phyloP scores from a whole-genome alignment of 2,888 invertebrate genomes.

The Sicus ferrugineus region DNA sequence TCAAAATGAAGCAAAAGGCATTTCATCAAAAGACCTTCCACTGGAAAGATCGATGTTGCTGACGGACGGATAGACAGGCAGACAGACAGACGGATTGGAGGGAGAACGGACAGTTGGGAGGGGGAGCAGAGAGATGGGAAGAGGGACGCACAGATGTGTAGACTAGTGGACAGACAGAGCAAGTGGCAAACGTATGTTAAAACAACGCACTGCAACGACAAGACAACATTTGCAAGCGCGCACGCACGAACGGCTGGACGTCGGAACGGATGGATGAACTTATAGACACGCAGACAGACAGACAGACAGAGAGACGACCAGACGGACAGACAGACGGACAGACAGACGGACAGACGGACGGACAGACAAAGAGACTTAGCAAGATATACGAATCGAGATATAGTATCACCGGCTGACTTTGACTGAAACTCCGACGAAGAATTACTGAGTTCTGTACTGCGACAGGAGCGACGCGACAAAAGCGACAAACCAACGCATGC shows the following conservation, averaged over 20 bases:
- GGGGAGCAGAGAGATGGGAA: not conserved
- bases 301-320: too few species aligned
- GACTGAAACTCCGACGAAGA: not conserved
- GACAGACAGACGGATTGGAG: slow-evolving; percentile 8
- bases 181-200: slow-evolving; percentile 21
- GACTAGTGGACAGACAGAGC: not conserved
- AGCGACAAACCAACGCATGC: slow-evolving; percentile 21
- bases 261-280: not conserved
- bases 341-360: slow-evolving; percentile 8
- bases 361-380: not conserved
- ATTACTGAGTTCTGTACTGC: not conserved
- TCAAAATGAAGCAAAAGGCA: slow-evolving; percentile 4
- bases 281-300: too few species aligned
- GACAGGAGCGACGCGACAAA: not conserved
- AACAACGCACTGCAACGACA: slow-evolving; percentile 8
- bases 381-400: not conserved
- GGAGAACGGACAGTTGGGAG: not conserved
- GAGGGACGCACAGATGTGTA: not conserved
- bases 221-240: slow-evolving; percentile 1
- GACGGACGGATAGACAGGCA: not conserved
- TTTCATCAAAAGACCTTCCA: slow-evolving; percentile 30
- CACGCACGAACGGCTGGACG: not conserved
- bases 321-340: too few species aligned
- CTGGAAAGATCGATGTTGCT: not conserved
- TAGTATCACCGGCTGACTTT: not conserved